Percentiles rank a stretch among this genome's conserved stretches.
Conservation (phyloP, 2,888 invertebrate species). For the Coecobrya sp. region DNA sequence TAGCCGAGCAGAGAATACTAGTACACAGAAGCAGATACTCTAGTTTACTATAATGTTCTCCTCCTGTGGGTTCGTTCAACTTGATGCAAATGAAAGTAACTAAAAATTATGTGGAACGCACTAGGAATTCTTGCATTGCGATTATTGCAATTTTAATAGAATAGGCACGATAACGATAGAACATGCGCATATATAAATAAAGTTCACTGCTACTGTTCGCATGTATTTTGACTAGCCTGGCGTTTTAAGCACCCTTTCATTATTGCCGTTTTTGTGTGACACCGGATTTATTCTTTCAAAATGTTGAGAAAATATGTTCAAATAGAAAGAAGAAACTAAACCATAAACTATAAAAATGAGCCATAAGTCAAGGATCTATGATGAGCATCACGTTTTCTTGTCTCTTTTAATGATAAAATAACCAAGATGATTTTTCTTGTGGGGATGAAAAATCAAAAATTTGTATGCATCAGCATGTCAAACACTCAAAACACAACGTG, state of each 20-base stretch:
- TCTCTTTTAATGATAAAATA: background rate
- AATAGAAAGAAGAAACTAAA: background rate
- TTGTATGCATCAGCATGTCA: background rate
- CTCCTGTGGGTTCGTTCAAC: conserved; percentile 80
- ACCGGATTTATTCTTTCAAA: background rate
- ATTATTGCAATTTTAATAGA: conserved; percentile 17
- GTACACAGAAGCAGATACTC: background rate
- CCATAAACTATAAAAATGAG: background rate
- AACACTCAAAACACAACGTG: background rate
- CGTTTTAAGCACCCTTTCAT: background rate
- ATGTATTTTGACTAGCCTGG: background rate
- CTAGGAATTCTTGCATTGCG: conserved; percentile 20
- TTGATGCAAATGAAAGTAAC: conserved; percentile 78
- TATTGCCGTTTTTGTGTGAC: background rate
- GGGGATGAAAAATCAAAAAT: background rate
- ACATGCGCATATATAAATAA: background rate
- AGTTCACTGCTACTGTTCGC: background rate
- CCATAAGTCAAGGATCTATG: background rate
- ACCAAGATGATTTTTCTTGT: background rate
- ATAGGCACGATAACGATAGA: background rate
- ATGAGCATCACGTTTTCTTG: conserved; percentile 20
- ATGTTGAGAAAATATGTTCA: background rate
- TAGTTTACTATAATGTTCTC: background rate
- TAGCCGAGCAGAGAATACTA: background rate
- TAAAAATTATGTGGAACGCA: conserved; percentile 62